phyloP scores from a whole-genome alignment of 2,113 vertebrate genomes.

The Agelaius phoeniceus region DNA sequence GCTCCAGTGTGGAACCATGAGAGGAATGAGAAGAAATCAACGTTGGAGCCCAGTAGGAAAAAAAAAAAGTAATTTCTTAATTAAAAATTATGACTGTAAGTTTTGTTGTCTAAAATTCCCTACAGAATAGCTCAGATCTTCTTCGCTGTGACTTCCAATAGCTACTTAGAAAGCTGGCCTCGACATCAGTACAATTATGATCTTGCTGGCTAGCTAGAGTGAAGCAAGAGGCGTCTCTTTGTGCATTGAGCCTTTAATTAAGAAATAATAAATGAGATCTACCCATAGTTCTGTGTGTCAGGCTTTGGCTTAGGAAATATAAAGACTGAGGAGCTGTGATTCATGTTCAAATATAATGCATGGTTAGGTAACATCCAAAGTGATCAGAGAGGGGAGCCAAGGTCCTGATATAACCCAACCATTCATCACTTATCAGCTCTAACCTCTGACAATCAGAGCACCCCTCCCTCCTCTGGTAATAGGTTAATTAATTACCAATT shows the following conservation, averaged over 20 bases:
- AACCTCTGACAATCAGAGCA: constrained; percentile 45
- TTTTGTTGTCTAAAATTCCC: constrained; percentile 67
- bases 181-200: constrained; percentile 55
- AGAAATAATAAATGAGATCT: constrained; percentile 69
- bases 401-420: constrained; percentile 23
- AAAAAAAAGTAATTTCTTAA: constrained; percentile 54
- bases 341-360: constrained; percentile 68
- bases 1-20: background rate
- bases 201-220: constrained; percentile 50
- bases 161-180: constrained; percentile 61
- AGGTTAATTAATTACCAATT: constrained; percentile 69
- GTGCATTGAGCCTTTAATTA: constrained; percentile 69
- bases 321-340: constrained; percentile 45
- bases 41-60: background rate
- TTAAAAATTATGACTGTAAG: constrained; percentile 70
- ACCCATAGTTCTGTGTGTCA: constrained; percentile 51
- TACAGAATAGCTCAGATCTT: constrained; percentile 44
- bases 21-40: constrained; percentile 6
- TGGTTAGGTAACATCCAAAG: constrained; percentile 64
- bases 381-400: constrained; percentile 58
- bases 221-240: constrained; percentile 52
- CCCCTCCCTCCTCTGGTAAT: constrained; percentile 52
- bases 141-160: constrained; percentile 54
- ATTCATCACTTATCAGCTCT: constrained; percentile 54
- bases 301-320: constrained; percentile 39